Evolutionary conservation across 2,113 vertebrate species (phyloP).

Genomic region (Onychostruthus taczanowskii): DNA sequence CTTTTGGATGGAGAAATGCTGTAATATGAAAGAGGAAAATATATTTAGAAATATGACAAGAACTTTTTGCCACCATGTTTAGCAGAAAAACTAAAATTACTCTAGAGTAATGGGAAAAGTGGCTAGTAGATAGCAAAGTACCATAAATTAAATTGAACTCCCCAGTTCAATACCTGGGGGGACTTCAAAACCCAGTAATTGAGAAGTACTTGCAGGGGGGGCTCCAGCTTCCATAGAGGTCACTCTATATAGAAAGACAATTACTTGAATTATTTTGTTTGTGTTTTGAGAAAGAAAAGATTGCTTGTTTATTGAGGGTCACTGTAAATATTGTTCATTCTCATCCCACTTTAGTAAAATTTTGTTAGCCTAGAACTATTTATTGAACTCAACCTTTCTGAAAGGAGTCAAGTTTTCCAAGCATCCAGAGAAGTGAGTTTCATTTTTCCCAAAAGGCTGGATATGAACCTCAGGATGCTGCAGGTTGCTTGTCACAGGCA

Average conservation of each 20-base stretch:
- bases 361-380: neutral
- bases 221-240: neutral
- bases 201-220: neutral
- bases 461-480: neutral
- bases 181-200: neutral
- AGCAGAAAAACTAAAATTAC: neutral
- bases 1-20: neutral
- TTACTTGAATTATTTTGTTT: neutral
- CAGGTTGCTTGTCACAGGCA: neutral
- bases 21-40: neutral
- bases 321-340: neutral
- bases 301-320: neutral
- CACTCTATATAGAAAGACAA: neutral
- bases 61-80: neutral
- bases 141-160: neutral
- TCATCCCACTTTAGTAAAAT: neutral
- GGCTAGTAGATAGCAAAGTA: neutral
- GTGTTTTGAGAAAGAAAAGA: neutral
- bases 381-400: neutral
- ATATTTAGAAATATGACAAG: neutral
- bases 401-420: neutral
- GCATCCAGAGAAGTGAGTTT: neutral
- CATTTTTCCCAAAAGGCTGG: neutral
- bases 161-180: rapidly evolving
- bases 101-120: neutral